Base-by-base conservation (phyloP, 2,888 invertebrate species). In the Standfussiana lucernea region DNA sequence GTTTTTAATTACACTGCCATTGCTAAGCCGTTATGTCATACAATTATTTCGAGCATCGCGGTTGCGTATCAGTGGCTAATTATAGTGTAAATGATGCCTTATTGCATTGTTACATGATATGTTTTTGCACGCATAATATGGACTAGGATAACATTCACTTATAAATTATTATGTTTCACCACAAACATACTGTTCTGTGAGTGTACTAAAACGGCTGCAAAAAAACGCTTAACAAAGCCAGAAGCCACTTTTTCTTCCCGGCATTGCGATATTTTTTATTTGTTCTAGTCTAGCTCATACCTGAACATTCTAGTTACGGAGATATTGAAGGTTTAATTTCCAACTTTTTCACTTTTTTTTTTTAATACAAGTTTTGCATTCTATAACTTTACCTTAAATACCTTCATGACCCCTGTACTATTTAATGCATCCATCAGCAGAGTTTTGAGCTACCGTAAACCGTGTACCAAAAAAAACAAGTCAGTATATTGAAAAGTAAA, bases 21-120 rank as follows among this genome's bases (percentile, higher is more conserved):
- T 56, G 65, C 40, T 72, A 28, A 61, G 15, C 13, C 28, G 64
- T 82, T 69, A 72, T 79, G 24, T 83, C 72, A 79, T 75, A 47
- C n/a, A 50, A 79, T 82, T 75, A 83, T 75, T 65, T 67, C 47
- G 32, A 75, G 70, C 64, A 80, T 61, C n/a, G 21, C 21, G 28
- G 72, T 76, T 77, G 47, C 80, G 70, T 80, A 80, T 80, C 66
- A 42, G 37, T 45, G 28, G 24, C 70, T 76, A 84, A 83, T 83
- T 61, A 77, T 64, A 83, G 42, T n/a, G 72, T 67, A 28, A 59
- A 80, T 73, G 15, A 71, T 67, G 47, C 80, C 35, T 65, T 68
- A 83, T 45, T 70, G 62, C 62, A 62, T 24, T 56, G 75, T 70
- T 62, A 83, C 53, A 28, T 72, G 65, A 80, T 83, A 64, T 59